Base-by-base conservation (phyloP, 1,140 invertebrate genomes). In the Hypothenemus hampei region DNA sequence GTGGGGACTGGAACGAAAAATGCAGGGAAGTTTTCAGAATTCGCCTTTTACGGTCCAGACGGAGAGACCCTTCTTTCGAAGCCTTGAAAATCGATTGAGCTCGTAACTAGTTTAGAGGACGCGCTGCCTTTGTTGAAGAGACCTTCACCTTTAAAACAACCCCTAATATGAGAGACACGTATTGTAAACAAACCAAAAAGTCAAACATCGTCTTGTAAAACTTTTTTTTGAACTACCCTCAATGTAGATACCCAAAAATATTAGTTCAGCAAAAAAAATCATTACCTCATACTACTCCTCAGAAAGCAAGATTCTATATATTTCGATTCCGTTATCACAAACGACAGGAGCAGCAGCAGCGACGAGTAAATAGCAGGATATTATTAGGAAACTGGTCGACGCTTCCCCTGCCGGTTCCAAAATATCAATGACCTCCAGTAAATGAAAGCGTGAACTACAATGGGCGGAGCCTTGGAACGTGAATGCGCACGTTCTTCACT, bases 391-490 rank as follows among this genome's bases (percentile, higher is more conserved):
- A 29, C 26, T n/a, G 26, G 11, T 16, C 22, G 23, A 55, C 22
- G 52, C 29, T 55, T 10, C 35, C 44, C 51, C 44, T 55, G 29
- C 52, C 21, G 44, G 4, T 23, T 47, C 35, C 23, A 6, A 37
- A 22, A 50, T 57, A 57, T 57, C 54, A 57, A 57, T 57, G 54
- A 57, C 54, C 54, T 19, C 18, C 21, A 24, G 18, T 26, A 24
- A n/a, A 16, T 24, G 45, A 50, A 43, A 57, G 13, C 24, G 26
- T 41, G 15, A 54, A 10, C 31, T 7, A 2, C 31, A 13, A 15
- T n/a, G 35, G 54, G 54, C 19, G 54, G 54, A 37, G 37, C 45
- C 8, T 33, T 22, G 11, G 11, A n/a, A 18, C 16, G 35, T 16
- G 23, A 19, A 15, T 49, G 37, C 54, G 54, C 45, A 26, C 19